Evolutionary conservation across 1,140 invertebrate species (phyloP), one percentile per base, ranked within the genome.

Genomic region (Triops longicaudatus): DNA sequence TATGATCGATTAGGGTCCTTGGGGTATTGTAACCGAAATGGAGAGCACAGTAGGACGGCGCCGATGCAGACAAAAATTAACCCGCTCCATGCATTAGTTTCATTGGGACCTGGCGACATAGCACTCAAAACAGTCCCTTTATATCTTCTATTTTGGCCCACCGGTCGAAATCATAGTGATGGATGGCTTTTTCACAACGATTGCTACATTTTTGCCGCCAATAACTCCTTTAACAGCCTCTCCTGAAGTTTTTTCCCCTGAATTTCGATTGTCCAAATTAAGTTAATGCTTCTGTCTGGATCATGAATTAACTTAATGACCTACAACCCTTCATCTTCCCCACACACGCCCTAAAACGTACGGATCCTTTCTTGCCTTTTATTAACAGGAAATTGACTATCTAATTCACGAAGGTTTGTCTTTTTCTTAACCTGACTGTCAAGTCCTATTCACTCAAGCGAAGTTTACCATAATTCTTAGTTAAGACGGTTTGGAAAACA

Each of bases 1-100:
- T 6, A 63, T 63, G 50, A 63, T 22, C 4, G 50, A 63, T 63
- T 63, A 63, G 50, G 50, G 0, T 22, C 50, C 50, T 63, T 63
- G 50, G 22, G 50, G 2, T 14, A 63, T 22, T 63, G 50, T 63
- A 63, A 14, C n/a, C 17, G 50, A 63, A 63, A 63, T 63, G 50
- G 50, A 63, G 50, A 63, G 50, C 50, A 63, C n/a, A 63, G 50
- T 63, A 63, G 50, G 50, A 63, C 50, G 50, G 50, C 50, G 50
- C 50, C 50, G 22, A 10, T 7, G 2, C 50, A 9, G 50, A 63
- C 50, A 63, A 63, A 63, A 63, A 63, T 10, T 63, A 63, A 63
- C 9, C 50, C 31, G 10, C 9, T 63, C 50, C 22, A 63, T 63
- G 50, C 50, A 63, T 63, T 63, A 63, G 50, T 63, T 63, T 63